phyloP scores from a whole-genome alignment of 2,888 invertebrate species.

The Thereva nobilitata region DNA sequence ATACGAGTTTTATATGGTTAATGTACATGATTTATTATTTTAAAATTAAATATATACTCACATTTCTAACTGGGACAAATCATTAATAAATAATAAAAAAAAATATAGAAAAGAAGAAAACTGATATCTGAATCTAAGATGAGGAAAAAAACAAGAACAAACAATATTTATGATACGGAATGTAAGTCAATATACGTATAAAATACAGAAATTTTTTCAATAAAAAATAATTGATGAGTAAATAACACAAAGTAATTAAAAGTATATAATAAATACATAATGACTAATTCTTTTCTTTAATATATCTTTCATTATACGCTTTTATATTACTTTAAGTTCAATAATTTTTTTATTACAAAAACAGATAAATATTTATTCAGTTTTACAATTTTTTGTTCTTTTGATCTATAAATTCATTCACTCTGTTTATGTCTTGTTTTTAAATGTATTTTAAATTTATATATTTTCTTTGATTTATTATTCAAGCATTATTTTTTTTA shows the following conservation, averaged over 20 bases:
- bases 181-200: constrained; percentile 20
- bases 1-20: constrained; percentile 14
- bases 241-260: constrained; percentile 29
- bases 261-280: constrained; percentile 25
- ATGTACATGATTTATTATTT: constrained; percentile 27
- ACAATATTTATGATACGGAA: constrained; percentile 21
- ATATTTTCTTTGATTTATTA: constrained; percentile 19
- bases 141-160: constrained; percentile 12
- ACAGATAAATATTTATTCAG: constrained; percentile 23
- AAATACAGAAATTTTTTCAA: neutral
- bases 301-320: constrained; percentile 3
- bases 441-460: too few species aligned
- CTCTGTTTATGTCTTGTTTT: constrained; percentile 9
- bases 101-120: neutral
- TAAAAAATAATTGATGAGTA: constrained; percentile 29
- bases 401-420: constrained; percentile 15
- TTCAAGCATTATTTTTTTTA: constrained; percentile 2
- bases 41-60: constrained; percentile 5
- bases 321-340: constrained; percentile 21
- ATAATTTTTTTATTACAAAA: constrained; percentile 21
- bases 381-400: too few species aligned
- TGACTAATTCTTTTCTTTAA: constrained; percentile 25
- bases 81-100: constrained; percentile 7
- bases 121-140: constrained; percentile 4
- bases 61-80: neutral